Base-by-base conservation (phyloP, 2,888 invertebrate genomes). In the Apodemia zela region DNA sequence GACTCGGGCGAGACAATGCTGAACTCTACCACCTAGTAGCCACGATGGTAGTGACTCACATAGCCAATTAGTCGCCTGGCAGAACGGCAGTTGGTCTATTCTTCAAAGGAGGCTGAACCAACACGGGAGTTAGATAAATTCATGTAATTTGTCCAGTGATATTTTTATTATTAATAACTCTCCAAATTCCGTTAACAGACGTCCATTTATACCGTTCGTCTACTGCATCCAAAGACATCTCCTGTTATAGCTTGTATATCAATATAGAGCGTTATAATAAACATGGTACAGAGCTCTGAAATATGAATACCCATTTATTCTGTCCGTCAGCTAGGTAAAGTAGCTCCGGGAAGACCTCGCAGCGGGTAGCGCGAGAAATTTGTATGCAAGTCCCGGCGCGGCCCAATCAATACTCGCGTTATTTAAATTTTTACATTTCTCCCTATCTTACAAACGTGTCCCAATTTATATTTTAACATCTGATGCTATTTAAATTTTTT, bases 401-500 rank as follows among this genome's bases (percentile, higher is more conserved):
- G 18, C 15, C 58, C 62, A 62, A 62, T 62, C 62, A 62, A 62
- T 62, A 62, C 18, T 57, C 57, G 47, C 45, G 57, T 58, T 47
- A 62, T 62, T 62, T 62, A 57, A 58, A 58, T 62, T 62, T 62
- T 62, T 58, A 45, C 58, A 57, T 62, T 62, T 57, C 62, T 17
- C 45, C 17, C 45, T 47, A 58, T 59, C 45, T 57, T 62, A 58
- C 58, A 57, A 58, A 51, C 21, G 62, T 58, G 62, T 18, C 29
- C 45, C 62, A 58, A 58, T 62, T 58, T 51, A 51, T 51, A 21
- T 51, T 51, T 51, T 21, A 47, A 42, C 15, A 42, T 42, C 5
- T 42, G 42, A 15, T 15, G 15, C 15, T 42, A 15, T 15, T 42
- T 5, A 0, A 15, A 42, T 15, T 42, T 15, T 15, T 38, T 25